Percentiles rank a stretch among this genome's conserved stretches.
Evolutionary conservation across 2,113 vertebrate genomes (phyloP).

Genomic region (Phylloscopus whistleri): DNA sequence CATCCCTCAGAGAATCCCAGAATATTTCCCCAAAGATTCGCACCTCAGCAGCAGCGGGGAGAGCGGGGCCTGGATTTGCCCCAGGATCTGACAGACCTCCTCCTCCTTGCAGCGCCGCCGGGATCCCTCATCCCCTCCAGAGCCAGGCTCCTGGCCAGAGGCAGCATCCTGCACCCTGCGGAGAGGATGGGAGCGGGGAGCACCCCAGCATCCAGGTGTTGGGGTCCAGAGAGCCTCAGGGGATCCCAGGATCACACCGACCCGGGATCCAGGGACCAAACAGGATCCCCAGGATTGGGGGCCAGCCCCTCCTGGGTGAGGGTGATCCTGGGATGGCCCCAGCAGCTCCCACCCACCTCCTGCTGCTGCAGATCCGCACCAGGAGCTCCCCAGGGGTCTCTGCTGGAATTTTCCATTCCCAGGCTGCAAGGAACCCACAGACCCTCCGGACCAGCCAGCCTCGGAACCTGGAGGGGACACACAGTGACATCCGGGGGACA

Average conservation of each 20-base stretch:
- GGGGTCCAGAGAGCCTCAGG: background rate
- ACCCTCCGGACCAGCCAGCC: conserved; percentile 78
- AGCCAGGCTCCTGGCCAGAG: fast-evolving
- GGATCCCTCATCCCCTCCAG: background rate
- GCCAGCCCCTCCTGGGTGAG: background rate
- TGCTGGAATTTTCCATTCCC: conserved; percentile 20
- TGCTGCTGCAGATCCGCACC: conserved; percentile 37
- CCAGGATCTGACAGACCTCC: conserved; percentile 33
- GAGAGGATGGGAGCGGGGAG: background rate
- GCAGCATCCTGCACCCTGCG: conserved; percentile 52
- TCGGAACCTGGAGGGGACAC: conserved; percentile 65
- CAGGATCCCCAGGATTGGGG: fast-evolving
- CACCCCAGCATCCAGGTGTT: fast-evolving
- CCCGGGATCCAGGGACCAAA: fast-evolving
- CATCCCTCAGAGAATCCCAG: background rate
- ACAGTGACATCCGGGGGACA: fast-evolving
- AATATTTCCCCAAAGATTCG: too few species aligned
- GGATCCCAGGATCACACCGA: background rate
- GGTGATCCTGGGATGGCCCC: background rate
- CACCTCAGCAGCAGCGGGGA: conserved; percentile 66
- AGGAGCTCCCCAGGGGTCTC: background rate
- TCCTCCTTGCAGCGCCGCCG: background rate
- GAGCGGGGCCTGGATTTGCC: conserved; percentile 59
- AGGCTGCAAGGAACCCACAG: conserved; percentile 57
- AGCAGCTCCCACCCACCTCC: conserved; percentile 21